phyloP scores from a whole-genome alignment of 2,888 invertebrate species.

The Drosophila borborema region DNA sequence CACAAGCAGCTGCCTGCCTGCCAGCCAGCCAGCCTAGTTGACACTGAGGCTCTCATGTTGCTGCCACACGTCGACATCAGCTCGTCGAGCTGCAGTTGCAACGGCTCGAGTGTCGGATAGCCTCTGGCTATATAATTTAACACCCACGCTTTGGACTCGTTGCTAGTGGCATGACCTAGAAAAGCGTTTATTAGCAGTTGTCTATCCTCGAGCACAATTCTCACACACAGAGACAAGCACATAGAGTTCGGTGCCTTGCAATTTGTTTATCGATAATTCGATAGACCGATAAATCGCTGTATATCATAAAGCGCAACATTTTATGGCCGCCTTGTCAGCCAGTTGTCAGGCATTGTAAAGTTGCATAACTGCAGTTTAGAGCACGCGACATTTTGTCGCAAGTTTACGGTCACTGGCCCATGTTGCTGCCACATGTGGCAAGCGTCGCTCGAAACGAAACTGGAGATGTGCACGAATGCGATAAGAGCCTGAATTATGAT shows the following conservation, averaged over 20 bases:
- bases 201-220: constrained; percentile 19
- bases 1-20: constrained; percentile 19
- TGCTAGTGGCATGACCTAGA: constrained; percentile 31
- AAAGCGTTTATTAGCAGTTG: constrained; percentile 65
- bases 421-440: constrained; percentile 27
- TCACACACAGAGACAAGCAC: neutral
- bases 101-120: constrained; percentile 48
- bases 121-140: constrained; percentile 73
- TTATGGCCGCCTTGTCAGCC: constrained; percentile 62
- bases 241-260: neutral
- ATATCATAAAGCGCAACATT: constrained; percentile 67
- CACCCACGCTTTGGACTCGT: constrained; percentile 61
- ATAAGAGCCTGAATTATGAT: constrained; percentile 75
- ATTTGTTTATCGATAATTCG: constrained; percentile 19
- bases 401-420: constrained; percentile 72
- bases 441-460: constrained; percentile 52
- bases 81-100: constrained; percentile 26
- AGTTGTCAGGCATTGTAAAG: constrained; percentile 78
- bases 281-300: constrained; percentile 23
- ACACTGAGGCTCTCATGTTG: constrained; percentile 69
- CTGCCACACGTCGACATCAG: constrained; percentile 56
- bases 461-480: constrained; percentile 68
- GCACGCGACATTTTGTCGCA: constrained; percentile 79
- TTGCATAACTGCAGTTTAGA: constrained; percentile 80
- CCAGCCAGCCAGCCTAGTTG: constrained; percentile 42